Conservation (phyloP, 2,797 vertebrate genomes). For the Phalloptychus januarius region DNA sequence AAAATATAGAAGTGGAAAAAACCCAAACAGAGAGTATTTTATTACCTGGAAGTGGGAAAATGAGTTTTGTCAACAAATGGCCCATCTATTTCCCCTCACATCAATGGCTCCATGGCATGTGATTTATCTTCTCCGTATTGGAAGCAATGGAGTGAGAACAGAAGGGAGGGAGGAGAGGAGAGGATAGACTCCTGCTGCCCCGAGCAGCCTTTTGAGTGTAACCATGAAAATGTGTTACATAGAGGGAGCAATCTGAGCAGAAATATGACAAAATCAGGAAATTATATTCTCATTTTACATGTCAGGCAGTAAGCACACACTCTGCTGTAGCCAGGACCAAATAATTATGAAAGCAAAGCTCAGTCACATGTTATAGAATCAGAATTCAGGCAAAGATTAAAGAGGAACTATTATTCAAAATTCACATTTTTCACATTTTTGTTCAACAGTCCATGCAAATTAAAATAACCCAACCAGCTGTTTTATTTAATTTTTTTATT, state of each 20-base stretch:
- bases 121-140: slow-evolving; percentile 72
- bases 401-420: too few species aligned
- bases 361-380: neutral
- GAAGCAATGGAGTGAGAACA: slow-evolving; percentile 65
- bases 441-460: too few species aligned
- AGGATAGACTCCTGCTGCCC: slow-evolving; percentile 38
- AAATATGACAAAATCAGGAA: neutral
- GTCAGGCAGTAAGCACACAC: neutral
- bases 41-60: slow-evolving; percentile 76
- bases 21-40: slow-evolving; percentile 63
- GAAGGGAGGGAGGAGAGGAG: slow-evolving; percentile 16
- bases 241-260: neutral
- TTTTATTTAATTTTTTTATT: too few species aligned
- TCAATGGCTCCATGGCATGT: slow-evolving; percentile 67
- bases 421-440: too few species aligned
- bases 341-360: neutral
- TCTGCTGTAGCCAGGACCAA: neutral
- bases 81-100: slow-evolving; percentile 73
- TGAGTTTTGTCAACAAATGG: slow-evolving; percentile 77
- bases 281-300: neutral
- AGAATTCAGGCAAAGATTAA: neutral
- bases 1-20: neutral
- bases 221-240: neutral
- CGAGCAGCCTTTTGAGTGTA: slow-evolving; percentile 9
- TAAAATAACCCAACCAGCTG: too few species aligned